Conservation (phyloP, 2,888 invertebrate species). For the Lithophane semibrunnea region DNA sequence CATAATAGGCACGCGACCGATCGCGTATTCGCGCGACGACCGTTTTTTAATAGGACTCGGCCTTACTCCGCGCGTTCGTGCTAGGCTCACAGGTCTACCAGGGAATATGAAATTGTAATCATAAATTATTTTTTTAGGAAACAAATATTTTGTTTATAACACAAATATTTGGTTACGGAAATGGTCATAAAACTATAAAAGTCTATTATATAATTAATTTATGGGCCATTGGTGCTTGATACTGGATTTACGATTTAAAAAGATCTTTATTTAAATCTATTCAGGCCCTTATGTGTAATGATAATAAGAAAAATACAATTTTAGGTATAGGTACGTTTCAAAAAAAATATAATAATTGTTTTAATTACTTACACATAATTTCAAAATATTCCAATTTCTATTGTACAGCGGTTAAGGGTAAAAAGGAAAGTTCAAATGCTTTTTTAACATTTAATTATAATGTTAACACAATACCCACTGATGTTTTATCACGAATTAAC, state of each 20-base stretch:
- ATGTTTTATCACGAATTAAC: slow-evolving; percentile 86
- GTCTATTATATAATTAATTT: slow-evolving; percentile 37
- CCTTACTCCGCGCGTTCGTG: not conserved
- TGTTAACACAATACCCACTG: slow-evolving; percentile 81
- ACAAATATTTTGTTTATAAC: slow-evolving; percentile 20
- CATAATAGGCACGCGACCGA: too few species aligned
- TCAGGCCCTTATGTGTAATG: too few species aligned
- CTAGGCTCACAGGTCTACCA: slow-evolving; percentile 11
- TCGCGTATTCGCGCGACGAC: too few species aligned
- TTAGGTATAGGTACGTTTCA: not conserved
- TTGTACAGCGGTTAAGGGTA: slow-evolving; percentile 58
- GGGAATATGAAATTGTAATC: slow-evolving; percentile 41
- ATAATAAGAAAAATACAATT: not conserved
- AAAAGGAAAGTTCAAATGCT: slow-evolving; percentile 61
- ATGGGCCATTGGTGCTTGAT: slow-evolving; percentile 14
- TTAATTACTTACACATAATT: slow-evolving; percentile 15
- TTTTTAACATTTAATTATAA: slow-evolving; percentile 78
- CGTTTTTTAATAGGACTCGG: too few species aligned
- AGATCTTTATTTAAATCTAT: not conserved
- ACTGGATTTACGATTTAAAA: slow-evolving; percentile 7
- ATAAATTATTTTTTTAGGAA: slow-evolving; percentile 41
- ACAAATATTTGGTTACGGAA: slow-evolving; percentile 47
- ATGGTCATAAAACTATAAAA: slow-evolving; percentile 50
- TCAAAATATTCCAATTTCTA: slow-evolving; percentile 41
- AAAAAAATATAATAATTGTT: slow-evolving; percentile 9